Evolutionary conservation across 2,888 invertebrate genomes (phyloP).

Genomic region (Odontocerum albicorne): DNA sequence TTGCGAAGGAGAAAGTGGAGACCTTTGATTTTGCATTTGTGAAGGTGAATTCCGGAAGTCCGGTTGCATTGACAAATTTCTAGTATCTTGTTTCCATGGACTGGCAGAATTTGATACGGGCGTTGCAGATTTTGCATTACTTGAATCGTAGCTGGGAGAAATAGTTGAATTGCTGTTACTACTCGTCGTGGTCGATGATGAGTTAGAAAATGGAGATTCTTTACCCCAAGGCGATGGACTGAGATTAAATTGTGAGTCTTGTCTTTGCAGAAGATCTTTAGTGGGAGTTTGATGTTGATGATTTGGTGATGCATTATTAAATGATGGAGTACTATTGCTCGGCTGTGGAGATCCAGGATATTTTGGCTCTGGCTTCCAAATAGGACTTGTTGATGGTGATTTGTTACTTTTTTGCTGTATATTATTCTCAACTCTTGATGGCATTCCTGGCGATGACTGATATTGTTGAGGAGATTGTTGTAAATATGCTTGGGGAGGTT

Average conservation of each 20-base stretch:
- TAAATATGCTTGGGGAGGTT: slow-evolving; percentile 42
- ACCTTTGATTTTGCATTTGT: slow-evolving; percentile 40
- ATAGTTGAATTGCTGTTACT: slow-evolving; percentile 29
- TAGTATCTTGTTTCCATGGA: slow-evolving; percentile 48
- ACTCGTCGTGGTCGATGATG: slow-evolving; percentile 46
- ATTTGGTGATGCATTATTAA: slow-evolving; percentile 9
- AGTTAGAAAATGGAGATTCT: slow-evolving; percentile 27
- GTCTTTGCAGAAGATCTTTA: slow-evolving; percentile 51
- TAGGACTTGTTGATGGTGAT: slow-evolving; percentile 44
- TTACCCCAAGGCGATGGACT: slow-evolving; percentile 50
- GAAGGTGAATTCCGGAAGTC: slow-evolving; percentile 51
- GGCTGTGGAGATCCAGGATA: slow-evolving; percentile 42
- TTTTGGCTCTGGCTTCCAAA: slow-evolving; percentile 54
- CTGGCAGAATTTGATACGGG: slow-evolving; percentile 51
- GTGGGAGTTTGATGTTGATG: slow-evolving; percentile 21
- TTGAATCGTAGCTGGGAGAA: slow-evolving; percentile 29
- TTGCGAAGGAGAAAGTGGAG: slow-evolving; percentile 40
- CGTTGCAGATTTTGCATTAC: slow-evolving; percentile 23
- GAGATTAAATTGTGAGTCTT: slow-evolving; percentile 57
- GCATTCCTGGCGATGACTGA: slow-evolving; percentile 42
- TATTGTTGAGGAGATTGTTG: slow-evolving; percentile 45
- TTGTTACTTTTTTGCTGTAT: slow-evolving; percentile 42
- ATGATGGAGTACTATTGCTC: slow-evolving; percentile 8
- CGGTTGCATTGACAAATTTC: slow-evolving; percentile 36
- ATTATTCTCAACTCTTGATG: slow-evolving; percentile 48